phyloP scores from a whole-genome alignment of 2,888 invertebrate genomes.

The Sinotaia quadrata region DNA sequence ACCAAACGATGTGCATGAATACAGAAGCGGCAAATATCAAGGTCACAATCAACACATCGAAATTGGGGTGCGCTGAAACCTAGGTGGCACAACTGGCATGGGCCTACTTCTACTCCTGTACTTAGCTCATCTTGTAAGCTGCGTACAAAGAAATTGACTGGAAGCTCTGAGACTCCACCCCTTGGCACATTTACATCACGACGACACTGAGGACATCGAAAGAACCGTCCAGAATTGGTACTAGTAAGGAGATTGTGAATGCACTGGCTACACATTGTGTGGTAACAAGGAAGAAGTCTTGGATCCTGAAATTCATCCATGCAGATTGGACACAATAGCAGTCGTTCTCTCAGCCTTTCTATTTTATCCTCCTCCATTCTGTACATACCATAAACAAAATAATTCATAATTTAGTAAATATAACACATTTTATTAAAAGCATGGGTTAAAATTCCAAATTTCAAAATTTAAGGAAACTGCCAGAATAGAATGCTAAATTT shows the following conservation, averaged over 20 bases:
- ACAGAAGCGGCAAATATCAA: constrained; percentile 62
- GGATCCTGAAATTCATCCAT: constrained; percentile 66
- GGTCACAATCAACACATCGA: constrained; percentile 61
- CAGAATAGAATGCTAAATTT: too few species aligned
- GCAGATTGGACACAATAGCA: constrained; percentile 63
- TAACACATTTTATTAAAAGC: too few species aligned
- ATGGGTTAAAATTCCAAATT: too few species aligned
- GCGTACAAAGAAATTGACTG: constrained; percentile 62
- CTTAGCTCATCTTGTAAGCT: constrained; percentile 64
- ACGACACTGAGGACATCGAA: constrained; percentile 49
- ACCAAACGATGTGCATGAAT: constrained; percentile 60
- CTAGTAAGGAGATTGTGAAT: constrained; percentile 53
- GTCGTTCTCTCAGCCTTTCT: constrained; percentile 57
- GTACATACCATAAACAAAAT: too few species aligned
- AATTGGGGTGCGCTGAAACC: constrained; percentile 60
- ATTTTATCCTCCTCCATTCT: constrained; percentile 52
- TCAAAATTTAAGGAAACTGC: too few species aligned
- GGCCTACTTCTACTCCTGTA: constrained; percentile 45
- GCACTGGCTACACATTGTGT: constrained; percentile 60
- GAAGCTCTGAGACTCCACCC: constrained; percentile 59
- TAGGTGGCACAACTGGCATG: constrained; percentile 57
- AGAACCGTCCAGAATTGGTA: constrained; percentile 55
- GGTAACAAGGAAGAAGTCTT: constrained; percentile 61
- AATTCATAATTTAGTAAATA: too few species aligned
- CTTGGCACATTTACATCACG: constrained; percentile 57